phyloP scores from a whole-genome alignment of 2,113 vertebrate species.

The Crotalus helleri region DNA sequence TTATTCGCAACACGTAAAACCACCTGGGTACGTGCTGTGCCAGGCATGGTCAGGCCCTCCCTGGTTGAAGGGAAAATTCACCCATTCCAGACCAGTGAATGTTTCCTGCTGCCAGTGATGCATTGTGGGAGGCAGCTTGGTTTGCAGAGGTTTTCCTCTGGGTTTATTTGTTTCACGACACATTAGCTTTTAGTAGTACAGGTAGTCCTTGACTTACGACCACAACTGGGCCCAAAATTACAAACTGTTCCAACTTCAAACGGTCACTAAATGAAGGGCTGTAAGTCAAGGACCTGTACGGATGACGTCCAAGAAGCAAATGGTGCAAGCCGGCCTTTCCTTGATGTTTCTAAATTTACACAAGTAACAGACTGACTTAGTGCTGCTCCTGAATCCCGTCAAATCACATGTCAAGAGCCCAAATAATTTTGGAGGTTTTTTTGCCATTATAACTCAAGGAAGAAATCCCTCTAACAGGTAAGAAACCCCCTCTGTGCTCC shows the following conservation, averaged over 20 bases:
- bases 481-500: not conserved
- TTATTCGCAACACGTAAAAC: not conserved
- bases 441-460: not conserved
- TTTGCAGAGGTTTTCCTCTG: not conserved
- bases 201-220: not conserved
- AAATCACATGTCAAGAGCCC: not conserved
- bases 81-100: too few relatives aligned
- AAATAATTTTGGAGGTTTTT: not conserved
- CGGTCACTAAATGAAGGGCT: too few relatives aligned
- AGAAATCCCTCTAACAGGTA: not conserved
- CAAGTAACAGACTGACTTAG: not conserved
- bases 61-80: too few relatives aligned
- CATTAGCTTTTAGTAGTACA: not conserved
- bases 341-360: not conserved
- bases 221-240: not conserved
- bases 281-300: not conserved
- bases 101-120: not conserved
- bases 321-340: not conserved
- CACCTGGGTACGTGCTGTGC: not conserved
- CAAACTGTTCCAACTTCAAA: too few relatives aligned
- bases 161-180: not conserved
- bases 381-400: not conserved
- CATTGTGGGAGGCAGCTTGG: not conserved
- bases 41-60: not conserved
- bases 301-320: not conserved